Conservation (phyloP, 2,888 invertebrate genomes). For the Lasioglossum figueresi region DNA sequence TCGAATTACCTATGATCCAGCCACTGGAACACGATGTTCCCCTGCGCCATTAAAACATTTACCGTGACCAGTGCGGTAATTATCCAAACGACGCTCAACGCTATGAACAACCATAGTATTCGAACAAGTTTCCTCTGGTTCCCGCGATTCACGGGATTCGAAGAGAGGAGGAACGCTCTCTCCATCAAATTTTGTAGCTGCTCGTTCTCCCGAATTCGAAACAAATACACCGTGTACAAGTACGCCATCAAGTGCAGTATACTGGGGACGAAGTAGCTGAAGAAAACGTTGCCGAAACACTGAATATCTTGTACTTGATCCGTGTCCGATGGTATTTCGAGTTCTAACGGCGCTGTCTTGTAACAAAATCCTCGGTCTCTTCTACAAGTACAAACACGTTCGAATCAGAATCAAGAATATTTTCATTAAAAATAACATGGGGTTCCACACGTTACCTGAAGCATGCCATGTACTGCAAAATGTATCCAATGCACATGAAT, state of each 20-base stretch:
- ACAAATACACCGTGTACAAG: slow-evolving; percentile 89
- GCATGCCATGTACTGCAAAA: slow-evolving; percentile 92
- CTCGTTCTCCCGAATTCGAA: slow-evolving; percentile 91
- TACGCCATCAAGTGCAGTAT: slow-evolving; percentile 90
- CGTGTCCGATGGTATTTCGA: slow-evolving; percentile 56
- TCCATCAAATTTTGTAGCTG: slow-evolving; percentile 93
- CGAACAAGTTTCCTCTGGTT: slow-evolving; percentile 89
- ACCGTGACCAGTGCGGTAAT: slow-evolving; percentile 88
- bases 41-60: slow-evolving; percentile 88
- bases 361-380: slow-evolving; percentile 90
- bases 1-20: slow-evolving; percentile 85
- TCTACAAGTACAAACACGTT: slow-evolving; percentile 82
- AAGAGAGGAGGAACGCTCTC: slow-evolving; percentile 90
- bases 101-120: slow-evolving; percentile 90
- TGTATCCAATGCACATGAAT: slow-evolving; percentile 89
- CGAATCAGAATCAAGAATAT: neutral
- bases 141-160: slow-evolving; percentile 87
- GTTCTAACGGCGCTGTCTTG: slow-evolving; percentile 79
- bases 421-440: neutral
- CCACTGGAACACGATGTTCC: slow-evolving; percentile 88
- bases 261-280: slow-evolving; percentile 91
- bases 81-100: slow-evolving; percentile 89
- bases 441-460: slow-evolving; percentile 86
- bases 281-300: slow-evolving; percentile 89
- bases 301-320: slow-evolving; percentile 86